These are phyloP conservation scores for Oncorhynchus keta DNA, from an alignment of 2,113 vertebrate species.

Conservation along the genomic window DNA sequence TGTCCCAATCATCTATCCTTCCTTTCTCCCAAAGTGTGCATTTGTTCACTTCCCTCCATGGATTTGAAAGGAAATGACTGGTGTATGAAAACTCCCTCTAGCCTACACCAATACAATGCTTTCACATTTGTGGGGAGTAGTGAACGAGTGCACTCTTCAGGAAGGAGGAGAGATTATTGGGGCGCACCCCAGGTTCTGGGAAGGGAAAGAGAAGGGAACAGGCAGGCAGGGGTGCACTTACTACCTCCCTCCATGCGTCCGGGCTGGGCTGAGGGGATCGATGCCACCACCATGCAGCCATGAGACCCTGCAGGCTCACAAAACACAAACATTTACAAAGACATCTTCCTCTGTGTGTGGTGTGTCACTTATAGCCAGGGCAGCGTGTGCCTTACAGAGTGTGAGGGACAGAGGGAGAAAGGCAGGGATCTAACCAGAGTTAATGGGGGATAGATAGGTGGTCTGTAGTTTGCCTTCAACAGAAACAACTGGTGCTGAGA, in stretches of 20 bases:
- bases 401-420: slow-evolving; percentile 2
- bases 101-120: too few relatives aligned
- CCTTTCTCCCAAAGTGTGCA: too few relatives aligned
- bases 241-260: slow-evolving; percentile 46
- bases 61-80: neutral
- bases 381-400: neutral
- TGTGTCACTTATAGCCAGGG: neutral
- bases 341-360: slow-evolving; percentile 46
- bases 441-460: slow-evolving; percentile 21
- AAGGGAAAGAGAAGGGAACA: slow-evolving; percentile 28
- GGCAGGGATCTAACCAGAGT: slow-evolving; percentile 28
- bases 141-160: too few relatives aligned
- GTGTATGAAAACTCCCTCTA: neutral
- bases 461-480: slow-evolving; percentile 18
- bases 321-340: slow-evolving; percentile 60
- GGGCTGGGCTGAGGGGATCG: slow-evolving; percentile 52
- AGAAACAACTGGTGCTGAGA: neutral
- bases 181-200: slow-evolving; percentile 4
- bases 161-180: neutral
- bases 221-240: slow-evolving; percentile 59
- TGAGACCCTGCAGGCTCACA: slow-evolving; percentile 44
- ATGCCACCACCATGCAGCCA: slow-evolving; percentile 48
- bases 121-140: too few relatives aligned
- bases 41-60: too few relatives aligned
- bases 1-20: too few relatives aligned